phyloP scores from a whole-genome alignment of 1,140 invertebrate genomes.

The Temnothorax longispinosus region DNA sequence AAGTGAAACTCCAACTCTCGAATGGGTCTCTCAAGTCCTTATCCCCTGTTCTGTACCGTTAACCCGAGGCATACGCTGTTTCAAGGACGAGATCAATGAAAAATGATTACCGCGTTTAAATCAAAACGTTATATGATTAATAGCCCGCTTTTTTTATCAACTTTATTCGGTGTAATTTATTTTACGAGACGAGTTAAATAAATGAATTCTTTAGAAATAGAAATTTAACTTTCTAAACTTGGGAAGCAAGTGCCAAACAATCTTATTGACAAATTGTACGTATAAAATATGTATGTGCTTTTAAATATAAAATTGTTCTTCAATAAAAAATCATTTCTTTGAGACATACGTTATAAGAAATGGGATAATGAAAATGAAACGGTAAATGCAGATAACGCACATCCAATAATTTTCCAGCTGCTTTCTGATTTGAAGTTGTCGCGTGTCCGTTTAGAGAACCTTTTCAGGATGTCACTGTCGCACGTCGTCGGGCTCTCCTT shows the following conservation, averaged over 20 bases:
- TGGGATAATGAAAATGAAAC: background rate
- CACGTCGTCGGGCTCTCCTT: slow-evolving; percentile 68
- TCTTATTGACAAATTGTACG: background rate
- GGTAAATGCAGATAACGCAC: background rate
- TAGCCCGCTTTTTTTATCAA: background rate
- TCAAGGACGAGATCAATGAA: slow-evolving; percentile 3
- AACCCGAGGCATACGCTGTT: slow-evolving; percentile 1
- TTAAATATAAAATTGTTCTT: background rate
- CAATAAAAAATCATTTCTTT: background rate
- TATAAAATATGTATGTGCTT: background rate
- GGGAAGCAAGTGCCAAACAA: background rate
- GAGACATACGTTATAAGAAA: background rate
- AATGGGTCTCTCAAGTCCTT: slow-evolving; percentile 41
- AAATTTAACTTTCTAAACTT: slow-evolving; percentile 1
- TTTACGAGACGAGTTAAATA: background rate
- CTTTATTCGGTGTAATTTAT: background rate
- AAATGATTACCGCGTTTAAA: background rate
- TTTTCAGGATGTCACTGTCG: slow-evolving; percentile 66
- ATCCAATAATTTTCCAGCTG: background rate
- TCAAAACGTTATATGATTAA: slow-evolving; percentile 14
- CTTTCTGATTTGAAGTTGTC: slow-evolving; percentile 47
- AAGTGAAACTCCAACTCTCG: slow-evolving; percentile 68
- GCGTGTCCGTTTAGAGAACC: slow-evolving; percentile 63
- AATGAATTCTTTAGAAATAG: background rate
- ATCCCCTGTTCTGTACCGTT: background rate